Evolutionary conservation across 64 coral and sea anemone genomes (phyloP), one percentile per base, ranked within the genome.

Genomic region (Montipora sp.): DNA sequence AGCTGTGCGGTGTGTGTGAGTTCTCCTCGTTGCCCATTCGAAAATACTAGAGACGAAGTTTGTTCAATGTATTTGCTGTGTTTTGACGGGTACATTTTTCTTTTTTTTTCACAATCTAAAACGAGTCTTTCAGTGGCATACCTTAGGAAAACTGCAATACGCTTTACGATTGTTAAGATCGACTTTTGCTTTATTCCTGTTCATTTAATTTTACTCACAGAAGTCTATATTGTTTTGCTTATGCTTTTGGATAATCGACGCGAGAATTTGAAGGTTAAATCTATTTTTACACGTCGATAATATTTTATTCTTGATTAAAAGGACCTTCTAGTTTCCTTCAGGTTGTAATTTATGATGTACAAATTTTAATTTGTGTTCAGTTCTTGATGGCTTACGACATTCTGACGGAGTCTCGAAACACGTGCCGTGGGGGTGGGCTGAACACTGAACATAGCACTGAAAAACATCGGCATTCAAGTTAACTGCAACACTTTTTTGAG

Each of bases 61-160:
- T 83, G 80, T 85, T 85, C 82, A 72, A 47, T 85, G 61, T 85
- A 72, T 85, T 85, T 85, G 71, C 45, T 45, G 16, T 84, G 63
- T 50, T 72, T 66, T 85, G 82, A 85, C 65, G 65, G 58, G 82
- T 85, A 85, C 82, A 22, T 71, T 85, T 0, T 72, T 85, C 61
- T 8, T 36, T 72, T 71, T 85, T 51, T 69, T 36, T 36, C 22
- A 10, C 5, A 13, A 45, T 3, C 9, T 67, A 13, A 51, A 85
- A 50, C 1, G 18, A 50, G 18, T 20, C 20, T 85, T 71, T 68
- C 3, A n/a, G 71, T 71, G 5, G 1, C 1, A 48, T 48, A 8
- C 43, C 3, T 47, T 19, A 18, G 82, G n/a, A 85, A 84, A 71
- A 71, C 45, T 5, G 43, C 5, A 47, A 48, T 5, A n/a, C 47